phyloP scores from a whole-genome alignment of 2,888 invertebrate species.

The Cheilosia pagana region DNA sequence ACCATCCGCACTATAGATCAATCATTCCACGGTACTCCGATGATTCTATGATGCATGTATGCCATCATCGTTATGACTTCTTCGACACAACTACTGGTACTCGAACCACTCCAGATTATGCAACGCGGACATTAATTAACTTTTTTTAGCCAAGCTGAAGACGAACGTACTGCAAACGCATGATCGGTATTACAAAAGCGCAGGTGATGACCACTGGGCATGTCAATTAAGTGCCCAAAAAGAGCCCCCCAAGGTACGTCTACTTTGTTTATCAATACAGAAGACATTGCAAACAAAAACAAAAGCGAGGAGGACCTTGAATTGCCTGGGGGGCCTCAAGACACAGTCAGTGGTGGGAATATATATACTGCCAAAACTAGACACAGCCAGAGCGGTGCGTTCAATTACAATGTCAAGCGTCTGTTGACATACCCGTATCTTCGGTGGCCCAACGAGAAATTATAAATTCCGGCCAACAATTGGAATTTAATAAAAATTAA shows the following conservation, averaged over 20 bases:
- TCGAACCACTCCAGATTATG: constrained; percentile 24
- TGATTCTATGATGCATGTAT: constrained; percentile 16
- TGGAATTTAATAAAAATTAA: constrained; percentile 49
- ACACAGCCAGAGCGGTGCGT: neutral
- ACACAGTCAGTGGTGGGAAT: constrained; percentile 3
- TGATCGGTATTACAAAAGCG: constrained; percentile 44
- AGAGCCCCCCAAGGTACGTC: constrained; percentile 20
- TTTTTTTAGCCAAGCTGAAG: constrained; percentile 14
- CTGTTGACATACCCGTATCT: constrained; percentile 30
- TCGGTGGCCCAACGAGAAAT: constrained; percentile 22
- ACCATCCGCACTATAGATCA: constrained; percentile 52
- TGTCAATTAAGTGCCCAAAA: constrained; percentile 58
- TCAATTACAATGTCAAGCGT: constrained; percentile 49
- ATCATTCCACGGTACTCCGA: constrained; percentile 36
- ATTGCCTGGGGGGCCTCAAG: constrained; percentile 26
- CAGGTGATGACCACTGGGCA: constrained; percentile 59
- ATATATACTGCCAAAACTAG: constrained; percentile 49
- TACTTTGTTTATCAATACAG: neutral
- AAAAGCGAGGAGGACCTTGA: constrained; percentile 54
- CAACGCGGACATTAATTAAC: constrained; percentile 62
- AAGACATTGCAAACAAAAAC: constrained; percentile 35
- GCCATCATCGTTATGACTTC: constrained; percentile 30
- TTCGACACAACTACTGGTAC: neutral
- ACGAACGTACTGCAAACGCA: neutral
- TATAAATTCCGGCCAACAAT: constrained; percentile 47